phyloP scores from a whole-genome alignment of 2,113 vertebrate species.

The Cyrtonyx montezumae region DNA sequence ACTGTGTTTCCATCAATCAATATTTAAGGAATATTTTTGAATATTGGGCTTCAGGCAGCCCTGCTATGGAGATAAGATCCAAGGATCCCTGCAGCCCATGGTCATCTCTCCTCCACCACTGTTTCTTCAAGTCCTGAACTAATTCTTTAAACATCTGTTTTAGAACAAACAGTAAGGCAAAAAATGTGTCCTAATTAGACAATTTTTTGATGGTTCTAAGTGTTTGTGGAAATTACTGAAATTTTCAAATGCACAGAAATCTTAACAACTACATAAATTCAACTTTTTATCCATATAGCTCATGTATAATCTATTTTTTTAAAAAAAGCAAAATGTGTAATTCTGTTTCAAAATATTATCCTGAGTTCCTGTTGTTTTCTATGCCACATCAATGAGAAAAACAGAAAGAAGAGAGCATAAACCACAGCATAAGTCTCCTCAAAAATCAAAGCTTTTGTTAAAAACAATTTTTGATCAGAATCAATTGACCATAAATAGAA shows the following conservation, averaged over 20 bases:
- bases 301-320: background rate
- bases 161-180: background rate
- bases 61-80: background rate
- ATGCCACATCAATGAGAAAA: background rate
- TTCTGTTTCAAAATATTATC: background rate
- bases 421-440: accelerated
- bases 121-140: background rate
- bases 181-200: background rate
- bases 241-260: background rate
- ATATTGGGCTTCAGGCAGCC: background rate
- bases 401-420: background rate
- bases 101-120: background rate
- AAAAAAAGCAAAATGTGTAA: background rate
- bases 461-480: background rate
- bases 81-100: accelerated
- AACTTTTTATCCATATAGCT: background rate
- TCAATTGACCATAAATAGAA: background rate
- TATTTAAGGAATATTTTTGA: background rate
- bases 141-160: background rate
- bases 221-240: background rate
- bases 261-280: background rate
- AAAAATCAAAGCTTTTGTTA: background rate
- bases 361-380: background rate
- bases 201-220: background rate
- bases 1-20: background rate